These are phyloP conservation scores for Fopius arisanus DNA, from an alignment of 1,140 invertebrate species.

Conservation along the genomic window DNA sequence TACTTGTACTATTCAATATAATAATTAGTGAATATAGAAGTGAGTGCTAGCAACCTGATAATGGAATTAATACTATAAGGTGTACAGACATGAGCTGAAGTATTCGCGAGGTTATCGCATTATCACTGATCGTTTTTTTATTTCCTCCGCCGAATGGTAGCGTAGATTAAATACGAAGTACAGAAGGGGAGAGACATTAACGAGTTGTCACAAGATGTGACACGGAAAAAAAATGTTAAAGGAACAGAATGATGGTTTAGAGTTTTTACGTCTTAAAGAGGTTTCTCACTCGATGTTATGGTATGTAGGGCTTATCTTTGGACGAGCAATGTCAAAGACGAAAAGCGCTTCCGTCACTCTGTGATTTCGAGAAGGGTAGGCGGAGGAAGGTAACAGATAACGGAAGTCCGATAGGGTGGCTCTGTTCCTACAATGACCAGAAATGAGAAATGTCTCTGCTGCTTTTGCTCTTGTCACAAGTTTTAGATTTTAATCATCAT, in stretches of 20 bases:
- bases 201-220: slow-evolving; percentile 28
- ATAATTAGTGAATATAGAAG: too few relatives aligned
- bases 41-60: too few relatives aligned
- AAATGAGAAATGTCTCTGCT: slow-evolving; percentile 60
- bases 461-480: slow-evolving; percentile 35
- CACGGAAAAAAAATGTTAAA: slow-evolving; percentile 16
- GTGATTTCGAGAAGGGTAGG: slow-evolving; percentile 37
- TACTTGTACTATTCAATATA: too few relatives aligned
- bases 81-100: neutral
- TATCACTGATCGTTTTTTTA: neutral
- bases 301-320: slow-evolving; percentile 54
- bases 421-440: slow-evolving; percentile 47
- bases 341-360: slow-evolving; percentile 52
- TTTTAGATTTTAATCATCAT: slow-evolving; percentile 42
- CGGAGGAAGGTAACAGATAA: slow-evolving; percentile 50
- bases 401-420: slow-evolving; percentile 54
- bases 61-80: too few relatives aligned
- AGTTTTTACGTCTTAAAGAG: slow-evolving; percentile 34
- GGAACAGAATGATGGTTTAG: slow-evolving; percentile 16
- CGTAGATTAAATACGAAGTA: neutral
- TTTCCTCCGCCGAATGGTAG: neutral
- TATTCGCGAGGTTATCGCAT: neutral
- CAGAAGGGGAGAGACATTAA: slow-evolving; percentile 5
- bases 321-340: slow-evolving; percentile 59
- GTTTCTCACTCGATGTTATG: slow-evolving; percentile 18